Evolutionary conservation across 2,888 invertebrate genomes (phyloP), one percentile per base, ranked within the genome.

Genomic region (Tanytarsus gracilentus): DNA sequence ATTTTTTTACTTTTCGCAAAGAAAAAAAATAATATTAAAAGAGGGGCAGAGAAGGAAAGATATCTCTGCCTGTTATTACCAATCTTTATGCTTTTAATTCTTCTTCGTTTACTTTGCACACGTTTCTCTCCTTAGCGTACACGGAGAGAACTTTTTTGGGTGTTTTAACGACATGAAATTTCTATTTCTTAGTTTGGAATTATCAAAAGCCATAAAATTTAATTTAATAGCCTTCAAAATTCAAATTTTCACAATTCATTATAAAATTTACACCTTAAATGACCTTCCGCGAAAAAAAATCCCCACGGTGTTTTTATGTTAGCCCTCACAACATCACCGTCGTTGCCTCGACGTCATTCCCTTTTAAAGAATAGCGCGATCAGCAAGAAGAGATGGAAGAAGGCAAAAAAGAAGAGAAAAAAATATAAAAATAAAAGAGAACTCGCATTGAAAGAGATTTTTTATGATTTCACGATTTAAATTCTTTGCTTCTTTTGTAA

Each of bases 401-500:
- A 48, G 23, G 18, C n/a, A 39, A 40, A 40, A 40, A n/a, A n/a
- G n/a, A n/a, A n/a, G n/a, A n/a, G 14, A 14, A 33, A 44, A 44
- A 44, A 18, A 44, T 44, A 44, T 23, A 44, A 49, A 49, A 25
- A 30, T 30, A 11, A 30, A 11, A 30, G 30, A 30, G 30, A 30
- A 8, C 7, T 30, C 11, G 30, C 30, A 30, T 6, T 30, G 30
- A 27, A 26, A 16, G 49, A 49, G 14, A 27, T 25, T 26, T 27
- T 49, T 49, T 49, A 49, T 49, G 49, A 49, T 39, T 53, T 53
- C 36, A 53, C 53, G 36, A 53, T 36, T 53, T 53, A 53, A 53
- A 36, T 53, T 36, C 36, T 53, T 36, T 36, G 11, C 23, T 25
- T 36, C 36, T 36, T 53, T 36, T 21, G 36, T 18, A 53, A 23